Percentiles rank a stretch among this genome's conserved stretches.
Conservation (phyloP, 2,888 invertebrate species). For the Drosophila setosimentum region DNA sequence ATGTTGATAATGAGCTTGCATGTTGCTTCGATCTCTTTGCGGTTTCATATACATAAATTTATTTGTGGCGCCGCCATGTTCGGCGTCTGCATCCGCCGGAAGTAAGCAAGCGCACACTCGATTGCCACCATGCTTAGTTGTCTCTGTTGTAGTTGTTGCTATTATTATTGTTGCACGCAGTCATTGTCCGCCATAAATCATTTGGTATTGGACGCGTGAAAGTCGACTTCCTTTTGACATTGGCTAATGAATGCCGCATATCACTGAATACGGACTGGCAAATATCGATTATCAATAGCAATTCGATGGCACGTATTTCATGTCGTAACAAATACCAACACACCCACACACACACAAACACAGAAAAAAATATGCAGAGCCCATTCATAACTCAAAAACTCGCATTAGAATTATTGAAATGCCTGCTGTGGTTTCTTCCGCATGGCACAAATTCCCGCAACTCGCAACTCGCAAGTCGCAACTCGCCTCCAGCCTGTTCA, state of each 20-base stretch:
- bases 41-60: conserved; percentile 54
- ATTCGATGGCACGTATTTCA: conserved; percentile 46
- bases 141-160: conserved; percentile 9
- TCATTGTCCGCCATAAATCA: conserved; percentile 67
- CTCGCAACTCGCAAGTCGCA: neutral
- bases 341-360: conserved; percentile 10
- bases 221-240: conserved; percentile 55
- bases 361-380: neutral
- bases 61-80: conserved; percentile 58
- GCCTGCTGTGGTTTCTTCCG: conserved; percentile 74
- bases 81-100: conserved; percentile 53
- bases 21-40: conserved; percentile 49
- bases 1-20: conserved; percentile 44
- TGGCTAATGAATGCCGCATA: conserved; percentile 53
- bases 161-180: conserved; percentile 37
- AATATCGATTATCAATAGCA: conserved; percentile 59
- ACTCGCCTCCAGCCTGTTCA: conserved; percentile 8
- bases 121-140: conserved; percentile 28
- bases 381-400: conserved; percentile 64
- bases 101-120: conserved; percentile 57
- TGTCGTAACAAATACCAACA: conserved; percentile 23
- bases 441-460: conserved; percentile 39
- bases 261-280: conserved; percentile 28
- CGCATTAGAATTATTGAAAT: conserved; percentile 79
- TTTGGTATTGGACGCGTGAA: conserved; percentile 64